Evolutionary conservation across 2,888 invertebrate genomes (phyloP), one percentile per base, ranked within the genome.

Genomic region (Monoplex corrugatus): DNA sequence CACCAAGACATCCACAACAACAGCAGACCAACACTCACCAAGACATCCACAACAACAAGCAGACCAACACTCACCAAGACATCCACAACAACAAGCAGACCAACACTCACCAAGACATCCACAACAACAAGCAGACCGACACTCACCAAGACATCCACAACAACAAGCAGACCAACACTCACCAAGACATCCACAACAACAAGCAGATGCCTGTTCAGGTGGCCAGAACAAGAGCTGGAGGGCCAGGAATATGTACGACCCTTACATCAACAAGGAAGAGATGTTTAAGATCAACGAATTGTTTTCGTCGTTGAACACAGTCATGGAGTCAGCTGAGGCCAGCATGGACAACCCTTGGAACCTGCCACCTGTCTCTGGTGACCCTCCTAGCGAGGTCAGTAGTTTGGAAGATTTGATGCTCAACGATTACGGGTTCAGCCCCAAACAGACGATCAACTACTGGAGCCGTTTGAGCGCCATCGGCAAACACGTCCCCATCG

Each of bases 351-450:
- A 44, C 35, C 28, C 40, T 23, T 38, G 35, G 75, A n/a, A 44
- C 35, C 23, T 10, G 2, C 38, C 38, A 13, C 2, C 13, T 2
- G 38, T 43, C n/a, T 16, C 16, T 16, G 16, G 35, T 16, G n/a
- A 5, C 1, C 1, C 50, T 28, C 87, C 86, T 8, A 38, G 45
- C 32, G 75, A 78, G 78, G 35, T 87, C 50, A 68, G 43, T 23
- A 0, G 35, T 6, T 35, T 78, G 28, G 87, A 87, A 43, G 78
- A 87, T 3, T 78, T 78, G 8, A 43, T 78, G 23, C 87, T 78
- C 50, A 45, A 3, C 72, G 38, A 78, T 28, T 87, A 75, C 50
- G 35, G 8, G 45, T 32, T 87, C 87, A 87, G 78, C 78, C 87
- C 78, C n/a, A 2, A 28, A 0, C 44, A 35, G 8, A 68, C 45